phyloP scores from a whole-genome alignment of 2,797 vertebrate genomes.

The Adelosebastes latens region DNA sequence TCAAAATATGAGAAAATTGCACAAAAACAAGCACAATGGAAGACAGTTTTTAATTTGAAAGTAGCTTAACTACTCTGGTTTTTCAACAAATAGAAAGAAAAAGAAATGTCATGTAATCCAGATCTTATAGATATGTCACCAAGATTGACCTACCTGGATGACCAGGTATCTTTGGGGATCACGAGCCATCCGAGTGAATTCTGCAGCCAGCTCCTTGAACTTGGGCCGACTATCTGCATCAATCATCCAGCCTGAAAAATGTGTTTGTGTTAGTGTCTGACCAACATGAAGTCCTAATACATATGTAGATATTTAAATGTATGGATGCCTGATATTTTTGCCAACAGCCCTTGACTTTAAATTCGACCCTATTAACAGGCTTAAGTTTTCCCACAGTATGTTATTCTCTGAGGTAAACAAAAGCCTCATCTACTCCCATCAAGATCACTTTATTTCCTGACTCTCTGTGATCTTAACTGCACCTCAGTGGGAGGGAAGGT shows the following conservation, averaged over 20 bases:
- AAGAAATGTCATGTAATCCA: background rate
- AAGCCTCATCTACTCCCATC: background rate
- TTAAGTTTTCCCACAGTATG: background rate
- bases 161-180: conserved; percentile 98
- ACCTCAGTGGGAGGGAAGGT: conserved; percentile 17
- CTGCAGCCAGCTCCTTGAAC: conserved; percentile 97
- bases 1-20: background rate
- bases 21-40: background rate
- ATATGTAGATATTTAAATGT: background rate
- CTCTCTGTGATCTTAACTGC: background rate
- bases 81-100: background rate
- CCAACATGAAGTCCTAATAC: background rate
- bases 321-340: background rate
- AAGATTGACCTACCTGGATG: conserved; percentile 88
- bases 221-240: conserved; percentile 98
- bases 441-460: conserved; percentile 13
- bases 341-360: background rate
- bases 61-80: background rate
- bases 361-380: background rate
- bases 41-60: background rate
- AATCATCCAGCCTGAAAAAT: conserved; percentile 97
- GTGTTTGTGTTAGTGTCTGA: background rate
- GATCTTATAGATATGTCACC: background rate
- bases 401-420: background rate
- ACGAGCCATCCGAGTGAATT: conserved; percentile 98